Percentiles rank a stretch among this genome's conserved stretches.
Conservation (phyloP, 2,797 vertebrate species). For the Pseudomugil gertrudae region DNA sequence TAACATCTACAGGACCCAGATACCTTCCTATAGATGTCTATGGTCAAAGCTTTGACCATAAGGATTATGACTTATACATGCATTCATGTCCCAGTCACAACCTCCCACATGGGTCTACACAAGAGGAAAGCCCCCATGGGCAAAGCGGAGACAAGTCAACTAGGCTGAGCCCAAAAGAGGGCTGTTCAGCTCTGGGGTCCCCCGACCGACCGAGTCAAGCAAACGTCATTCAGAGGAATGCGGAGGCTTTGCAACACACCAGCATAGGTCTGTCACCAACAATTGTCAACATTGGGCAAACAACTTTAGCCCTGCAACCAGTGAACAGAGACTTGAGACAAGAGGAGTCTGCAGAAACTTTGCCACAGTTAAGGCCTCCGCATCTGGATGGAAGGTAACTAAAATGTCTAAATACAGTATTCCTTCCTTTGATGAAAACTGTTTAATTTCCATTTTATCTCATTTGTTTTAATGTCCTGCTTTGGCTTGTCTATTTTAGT, state of each 20-base stretch:
- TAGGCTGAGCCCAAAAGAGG: conserved; percentile 91
- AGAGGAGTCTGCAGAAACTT: conserved; percentile 61
- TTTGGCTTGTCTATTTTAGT: conserved; percentile 46
- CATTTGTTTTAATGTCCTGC: conserved; percentile 13
- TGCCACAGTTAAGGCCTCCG: conserved; percentile 48
- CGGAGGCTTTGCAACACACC: conserved; percentile 51
- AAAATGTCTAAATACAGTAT: background rate
- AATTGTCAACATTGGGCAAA: conserved; percentile 40
- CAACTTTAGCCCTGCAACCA: conserved; percentile 60
- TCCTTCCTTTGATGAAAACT: background rate
- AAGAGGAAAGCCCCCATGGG: conserved; percentile 54
- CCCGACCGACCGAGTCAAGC: conserved; percentile 91
- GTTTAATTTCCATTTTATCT: background rate
- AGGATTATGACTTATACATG: conserved; percentile 80
- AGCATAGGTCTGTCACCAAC: conserved; percentile 25
- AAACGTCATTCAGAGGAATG: conserved; percentile 85
- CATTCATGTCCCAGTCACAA: conserved; percentile 64
- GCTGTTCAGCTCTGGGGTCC: conserved; percentile 91
- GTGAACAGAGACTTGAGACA: conserved; percentile 59
- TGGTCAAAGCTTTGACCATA: conserved; percentile 76
- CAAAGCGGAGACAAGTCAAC: conserved; percentile 81
- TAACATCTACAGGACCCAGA: conserved; percentile 76
- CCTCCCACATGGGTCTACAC: conserved; percentile 53
- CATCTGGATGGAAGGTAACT: conserved; percentile 65
- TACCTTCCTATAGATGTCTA: conserved; percentile 79